Percentiles rank a stretch among this genome's conserved stretches.
Conservation (phyloP, 2,797 vertebrate genomes). For the Gymnodraco acuticeps region DNA sequence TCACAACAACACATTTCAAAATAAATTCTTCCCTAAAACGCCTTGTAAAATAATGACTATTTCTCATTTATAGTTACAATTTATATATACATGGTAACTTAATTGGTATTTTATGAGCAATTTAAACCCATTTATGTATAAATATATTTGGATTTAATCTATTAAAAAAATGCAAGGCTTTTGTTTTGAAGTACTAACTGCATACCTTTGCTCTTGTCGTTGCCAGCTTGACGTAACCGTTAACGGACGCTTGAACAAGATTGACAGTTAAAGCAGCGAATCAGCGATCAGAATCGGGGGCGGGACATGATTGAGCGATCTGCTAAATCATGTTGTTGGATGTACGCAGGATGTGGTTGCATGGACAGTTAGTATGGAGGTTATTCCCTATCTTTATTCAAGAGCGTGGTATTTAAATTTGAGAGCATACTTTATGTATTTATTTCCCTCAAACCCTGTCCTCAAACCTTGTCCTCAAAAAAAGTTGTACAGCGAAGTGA, state of each 20-base stretch:
- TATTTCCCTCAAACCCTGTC: no score
- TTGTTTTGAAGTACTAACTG: slow-evolving; percentile 26
- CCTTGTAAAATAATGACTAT: fast-evolving
- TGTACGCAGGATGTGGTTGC: not conserved
- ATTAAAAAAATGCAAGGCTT: not conserved
- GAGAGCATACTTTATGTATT: no score
- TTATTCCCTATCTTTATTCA: no score
- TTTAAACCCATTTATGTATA: fast-evolving
- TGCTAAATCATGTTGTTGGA: not conserved
- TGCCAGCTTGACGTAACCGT: not conserved
- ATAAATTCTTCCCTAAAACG: slow-evolving; percentile 9
- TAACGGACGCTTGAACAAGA: fast-evolving
- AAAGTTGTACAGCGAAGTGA: no score
- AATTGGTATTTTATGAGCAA: fast-evolving
- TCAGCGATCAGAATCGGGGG: slow-evolving; percentile 7
- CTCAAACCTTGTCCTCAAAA: no score
- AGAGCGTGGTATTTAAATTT: no score
- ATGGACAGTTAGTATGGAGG: no score
- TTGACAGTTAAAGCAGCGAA: slow-evolving; percentile 32
- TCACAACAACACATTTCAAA: slow-evolving; percentile 18
- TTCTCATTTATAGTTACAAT: not conserved
- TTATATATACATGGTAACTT: fast-evolving
- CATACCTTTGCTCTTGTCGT: fast-evolving
- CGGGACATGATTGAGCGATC: not conserved
- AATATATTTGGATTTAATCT: fast-evolving